Conservation (phyloP, 2,888 invertebrate species). For the Archaeoteleia sp. region DNA sequence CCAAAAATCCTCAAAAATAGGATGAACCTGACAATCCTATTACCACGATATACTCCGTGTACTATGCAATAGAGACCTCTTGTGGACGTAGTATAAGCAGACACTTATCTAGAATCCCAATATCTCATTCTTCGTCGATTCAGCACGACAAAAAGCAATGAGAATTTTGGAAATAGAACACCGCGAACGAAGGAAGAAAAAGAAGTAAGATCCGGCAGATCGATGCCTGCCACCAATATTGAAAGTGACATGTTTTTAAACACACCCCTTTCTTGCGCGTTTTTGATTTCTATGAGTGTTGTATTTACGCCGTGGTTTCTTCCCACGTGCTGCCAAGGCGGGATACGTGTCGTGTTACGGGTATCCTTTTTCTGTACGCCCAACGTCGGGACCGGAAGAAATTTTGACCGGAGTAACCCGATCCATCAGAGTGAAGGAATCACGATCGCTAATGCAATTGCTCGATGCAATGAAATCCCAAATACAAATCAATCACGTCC, state of each 20-base stretch:
- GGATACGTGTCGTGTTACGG: constrained; percentile 68
- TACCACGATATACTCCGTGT: no score
- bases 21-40: no score
- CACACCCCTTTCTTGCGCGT: constrained; percentile 68
- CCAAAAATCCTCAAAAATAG: no score
- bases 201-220: constrained; percentile 58
- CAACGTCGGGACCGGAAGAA: constrained; percentile 62
- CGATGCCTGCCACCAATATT: constrained; percentile 72
- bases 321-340: constrained; percentile 70
- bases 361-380: constrained; percentile 57
- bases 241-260: constrained; percentile 74
- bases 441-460: constrained; percentile 36
- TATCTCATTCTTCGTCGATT: constrained; percentile 25
- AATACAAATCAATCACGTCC: no score
- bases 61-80: no score
- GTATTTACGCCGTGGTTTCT: constrained; percentile 69
- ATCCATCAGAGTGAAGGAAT: constrained; percentile 30
- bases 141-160: constrained; percentile 29
- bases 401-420: constrained; percentile 68
- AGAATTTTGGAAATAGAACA: constrained; percentile 48
- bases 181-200: constrained; percentile 33
- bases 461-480: constrained; percentile 10
- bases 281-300: constrained; percentile 72
- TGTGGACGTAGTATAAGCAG: no score
- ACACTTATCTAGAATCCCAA: no score